These are phyloP conservation scores for Passer domesticus DNA, from an alignment of 2,113 vertebrate genomes.

Conservation along the genomic window DNA sequence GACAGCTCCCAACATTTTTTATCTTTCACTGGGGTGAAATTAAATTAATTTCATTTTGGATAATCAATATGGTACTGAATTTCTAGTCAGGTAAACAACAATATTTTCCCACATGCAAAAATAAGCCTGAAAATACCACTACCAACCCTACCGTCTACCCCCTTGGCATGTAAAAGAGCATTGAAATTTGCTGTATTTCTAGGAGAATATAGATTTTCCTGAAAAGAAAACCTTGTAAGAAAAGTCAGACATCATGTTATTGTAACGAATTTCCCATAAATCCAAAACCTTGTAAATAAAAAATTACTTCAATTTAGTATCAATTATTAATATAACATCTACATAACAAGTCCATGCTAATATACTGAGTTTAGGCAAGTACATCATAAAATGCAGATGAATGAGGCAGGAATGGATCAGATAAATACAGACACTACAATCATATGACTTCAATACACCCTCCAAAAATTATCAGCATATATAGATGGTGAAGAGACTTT, in stretches of 20 bases:
- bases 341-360: neutral
- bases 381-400: neutral
- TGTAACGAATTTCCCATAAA: neutral
- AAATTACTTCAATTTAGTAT: neutral
- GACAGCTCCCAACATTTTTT: constrained; percentile 14
- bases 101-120: neutral
- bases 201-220: neutral
- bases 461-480: neutral
- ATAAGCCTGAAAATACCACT: neutral
- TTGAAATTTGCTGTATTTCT: neutral
- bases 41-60: neutral
- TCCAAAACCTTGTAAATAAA: neutral
- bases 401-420: neutral
- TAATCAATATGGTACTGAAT: neutral
- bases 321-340: neutral
- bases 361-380: neutral
- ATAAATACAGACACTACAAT: neutral
- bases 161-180: neutral
- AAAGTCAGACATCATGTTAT: neutral
- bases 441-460: neutral
- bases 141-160: neutral
- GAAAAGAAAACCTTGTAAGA: neutral
- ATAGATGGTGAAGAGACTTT: neutral
- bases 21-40: neutral
- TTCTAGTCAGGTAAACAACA: neutral